These are phyloP conservation scores for Lordiphosa mommai DNA, from an alignment of 1,140 invertebrate species.

Conservation along the genomic window DNA sequence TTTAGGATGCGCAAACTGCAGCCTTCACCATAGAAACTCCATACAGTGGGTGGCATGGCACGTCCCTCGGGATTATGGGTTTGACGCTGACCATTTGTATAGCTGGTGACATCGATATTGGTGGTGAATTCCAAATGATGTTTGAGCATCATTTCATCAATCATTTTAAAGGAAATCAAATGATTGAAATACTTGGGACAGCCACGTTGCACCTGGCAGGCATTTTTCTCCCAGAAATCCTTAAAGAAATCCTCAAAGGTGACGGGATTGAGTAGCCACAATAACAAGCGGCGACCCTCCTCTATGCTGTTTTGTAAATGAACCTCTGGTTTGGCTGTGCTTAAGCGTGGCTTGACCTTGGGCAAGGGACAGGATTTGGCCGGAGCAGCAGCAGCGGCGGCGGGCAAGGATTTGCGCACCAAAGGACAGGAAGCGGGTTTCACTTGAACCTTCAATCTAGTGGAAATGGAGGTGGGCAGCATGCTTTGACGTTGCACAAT, in stretches of 20 bases:
- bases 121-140: slow-evolving; percentile 89
- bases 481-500: not conserved
- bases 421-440: slow-evolving; percentile 8
- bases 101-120: slow-evolving; percentile 95
- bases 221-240: slow-evolving; percentile 89
- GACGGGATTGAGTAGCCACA: slow-evolving; percentile 87
- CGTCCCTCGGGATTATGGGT: slow-evolving; percentile 92
- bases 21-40: slow-evolving; percentile 94
- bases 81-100: slow-evolving; percentile 87
- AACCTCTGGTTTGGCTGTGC: slow-evolving; percentile 2
- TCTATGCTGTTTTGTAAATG: slow-evolving; percentile 80
- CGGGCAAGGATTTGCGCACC: slow-evolving; percentile 12
- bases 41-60: slow-evolving; percentile 87
- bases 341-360: not conserved
- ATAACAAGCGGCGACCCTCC: slow-evolving; percentile 83
- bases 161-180: slow-evolving; percentile 87
- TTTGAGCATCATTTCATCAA: slow-evolving; percentile 89
- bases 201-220: slow-evolving; percentile 86
- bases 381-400: not conserved
- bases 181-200: slow-evolving; percentile 85
- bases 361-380: slow-evolving; percentile 20
- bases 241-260: slow-evolving; percentile 84
- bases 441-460: too few relatives aligned
- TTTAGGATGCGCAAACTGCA: slow-evolving; percentile 96
- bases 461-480: not conserved